Conservation (phyloP, 2,888 invertebrate species). For the Meiosimyza decipiens region DNA sequence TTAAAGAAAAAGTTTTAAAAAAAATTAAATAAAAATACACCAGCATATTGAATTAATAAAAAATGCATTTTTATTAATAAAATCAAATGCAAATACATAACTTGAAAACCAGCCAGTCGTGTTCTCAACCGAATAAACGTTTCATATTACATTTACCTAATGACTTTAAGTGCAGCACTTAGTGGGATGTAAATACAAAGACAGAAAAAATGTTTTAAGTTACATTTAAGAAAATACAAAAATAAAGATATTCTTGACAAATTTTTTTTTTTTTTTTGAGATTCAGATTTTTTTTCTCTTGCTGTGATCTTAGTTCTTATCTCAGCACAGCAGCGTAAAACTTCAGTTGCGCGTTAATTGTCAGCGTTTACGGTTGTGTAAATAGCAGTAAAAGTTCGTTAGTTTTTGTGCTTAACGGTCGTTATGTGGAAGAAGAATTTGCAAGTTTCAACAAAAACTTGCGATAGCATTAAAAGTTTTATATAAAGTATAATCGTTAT, state of each 20-base stretch:
- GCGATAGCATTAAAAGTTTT: too few species aligned
- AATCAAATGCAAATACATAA: neutral
- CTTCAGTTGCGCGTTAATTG: constrained; percentile 21
- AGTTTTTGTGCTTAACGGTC: too few species aligned
- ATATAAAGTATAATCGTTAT: too few species aligned
- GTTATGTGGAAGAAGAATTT: too few species aligned
- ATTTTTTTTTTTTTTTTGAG: too few species aligned
- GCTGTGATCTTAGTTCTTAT: constrained; percentile 10
- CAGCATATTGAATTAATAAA: constrained; percentile 6
- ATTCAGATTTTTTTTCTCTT: neutral
- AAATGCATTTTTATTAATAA: neutral
- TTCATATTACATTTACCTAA: too few species aligned
- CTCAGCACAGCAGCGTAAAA: neutral
- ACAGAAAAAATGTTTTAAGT: neutral
- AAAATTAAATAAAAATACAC: neutral
- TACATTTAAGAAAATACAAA: neutral
- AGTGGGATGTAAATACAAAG: neutral
- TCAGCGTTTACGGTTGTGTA: constrained; percentile 20
- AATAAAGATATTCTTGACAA: constrained; percentile 16
- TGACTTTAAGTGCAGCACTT: neutral
- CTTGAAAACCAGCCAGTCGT: neutral
- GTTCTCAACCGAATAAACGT: neutral
- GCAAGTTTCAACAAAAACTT: too few species aligned
- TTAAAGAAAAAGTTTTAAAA: neutral
- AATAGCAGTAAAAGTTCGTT: neutral